These are phyloP conservation scores for Psilopogon haemacephalus DNA, from an alignment of 2,113 vertebrate species.

Conservation along the genomic window DNA sequence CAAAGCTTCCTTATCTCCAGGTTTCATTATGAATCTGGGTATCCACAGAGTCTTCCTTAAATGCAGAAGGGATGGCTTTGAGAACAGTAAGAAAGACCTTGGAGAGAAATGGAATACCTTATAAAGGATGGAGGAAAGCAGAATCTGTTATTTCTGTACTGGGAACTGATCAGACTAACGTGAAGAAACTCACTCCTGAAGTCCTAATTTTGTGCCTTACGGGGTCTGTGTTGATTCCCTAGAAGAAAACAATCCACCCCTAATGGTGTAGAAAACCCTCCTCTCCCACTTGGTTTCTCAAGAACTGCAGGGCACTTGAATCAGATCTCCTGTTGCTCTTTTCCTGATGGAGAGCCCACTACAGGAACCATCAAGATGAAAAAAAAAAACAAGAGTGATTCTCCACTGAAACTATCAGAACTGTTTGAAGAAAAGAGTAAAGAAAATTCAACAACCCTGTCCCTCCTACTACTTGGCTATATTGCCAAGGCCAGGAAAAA, in stretches of 20 bases:
- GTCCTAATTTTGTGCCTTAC: neutral
- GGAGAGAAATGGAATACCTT: neutral
- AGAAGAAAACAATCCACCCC: neutral
- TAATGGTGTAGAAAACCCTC: neutral
- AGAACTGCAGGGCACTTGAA: neutral
- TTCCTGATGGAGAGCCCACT: neutral
- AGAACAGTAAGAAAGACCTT: neutral
- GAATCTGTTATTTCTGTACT: neutral
- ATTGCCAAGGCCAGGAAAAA: neutral
- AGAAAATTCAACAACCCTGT: neutral
- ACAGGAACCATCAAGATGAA: neutral
- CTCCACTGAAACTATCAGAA: neutral
- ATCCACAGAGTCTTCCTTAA: too few species aligned
- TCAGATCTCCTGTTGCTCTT: neutral
- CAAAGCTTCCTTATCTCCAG: too few species aligned
- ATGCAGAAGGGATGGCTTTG: neutral
- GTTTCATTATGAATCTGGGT: too few species aligned
- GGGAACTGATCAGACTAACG: neutral
- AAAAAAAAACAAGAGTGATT: neutral
- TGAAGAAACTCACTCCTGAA: neutral
- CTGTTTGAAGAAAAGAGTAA: neutral
- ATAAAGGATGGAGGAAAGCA: neutral
- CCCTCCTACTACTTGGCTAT: neutral
- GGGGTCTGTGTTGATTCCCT: neutral
- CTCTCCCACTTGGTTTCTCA: neutral